Conservation (phyloP, 2,113 vertebrate species). For the Lophura nycthemera region DNA sequence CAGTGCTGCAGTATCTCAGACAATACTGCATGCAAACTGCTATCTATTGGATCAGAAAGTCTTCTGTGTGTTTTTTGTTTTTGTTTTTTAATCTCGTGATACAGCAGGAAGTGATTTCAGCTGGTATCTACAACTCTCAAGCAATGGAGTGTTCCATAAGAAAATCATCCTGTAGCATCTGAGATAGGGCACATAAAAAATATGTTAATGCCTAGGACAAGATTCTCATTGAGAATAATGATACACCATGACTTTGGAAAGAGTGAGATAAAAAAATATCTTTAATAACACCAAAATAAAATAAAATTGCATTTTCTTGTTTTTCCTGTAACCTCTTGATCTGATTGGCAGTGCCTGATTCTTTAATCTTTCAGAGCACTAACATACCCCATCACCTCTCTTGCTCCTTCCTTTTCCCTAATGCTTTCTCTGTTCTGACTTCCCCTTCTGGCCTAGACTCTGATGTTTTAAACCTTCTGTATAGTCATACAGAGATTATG, state of each 20-base stretch:
- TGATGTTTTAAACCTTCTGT: not conserved
- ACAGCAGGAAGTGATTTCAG: not conserved
- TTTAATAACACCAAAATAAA: not conserved
- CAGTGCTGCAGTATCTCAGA: not conserved
- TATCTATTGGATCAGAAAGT: not conserved
- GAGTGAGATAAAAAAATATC: not conserved
- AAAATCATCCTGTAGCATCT: not conserved
- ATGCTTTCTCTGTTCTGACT: not conserved
- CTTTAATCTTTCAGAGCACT: not conserved
- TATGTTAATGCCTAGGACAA: not conserved
- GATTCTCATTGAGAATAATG: not conserved
- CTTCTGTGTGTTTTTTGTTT: rapidly evolving
- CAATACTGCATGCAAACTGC: not conserved
- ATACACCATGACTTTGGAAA: not conserved
- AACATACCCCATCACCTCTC: not conserved
- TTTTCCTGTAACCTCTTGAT: not conserved
- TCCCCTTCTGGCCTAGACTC: not conserved
- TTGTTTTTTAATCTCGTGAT: not conserved
- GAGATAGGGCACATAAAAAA: not conserved
- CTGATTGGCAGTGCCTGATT: not conserved
- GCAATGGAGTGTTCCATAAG: not conserved
- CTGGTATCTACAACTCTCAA: not conserved
- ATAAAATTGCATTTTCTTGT: not conserved
- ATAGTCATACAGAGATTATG: not conserved
- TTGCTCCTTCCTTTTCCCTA: not conserved